A percentile compares a stretch with the other conserved stretches of the same genome.
Evolutionary conservation across 2,113 vertebrate genomes (phyloP).

Genomic region (Varanus komodoensis): DNA sequence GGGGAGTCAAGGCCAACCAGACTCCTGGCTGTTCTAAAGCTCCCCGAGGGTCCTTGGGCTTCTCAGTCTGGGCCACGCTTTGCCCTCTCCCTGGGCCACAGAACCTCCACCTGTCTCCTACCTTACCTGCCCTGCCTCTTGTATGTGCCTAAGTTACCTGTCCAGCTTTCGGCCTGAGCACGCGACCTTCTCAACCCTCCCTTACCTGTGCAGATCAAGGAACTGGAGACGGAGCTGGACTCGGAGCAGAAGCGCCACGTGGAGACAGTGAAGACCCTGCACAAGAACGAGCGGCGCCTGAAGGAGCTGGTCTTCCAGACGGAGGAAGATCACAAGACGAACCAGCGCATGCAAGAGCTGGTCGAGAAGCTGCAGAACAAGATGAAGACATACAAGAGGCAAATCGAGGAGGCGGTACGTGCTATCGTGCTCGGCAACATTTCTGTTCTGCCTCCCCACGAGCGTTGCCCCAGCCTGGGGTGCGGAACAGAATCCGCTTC

Average conservation of each 20-base stretch:
- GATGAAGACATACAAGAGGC: slow-evolving; percentile 76
- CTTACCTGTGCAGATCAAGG: slow-evolving; percentile 69
- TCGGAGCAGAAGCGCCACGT: slow-evolving; percentile 73
- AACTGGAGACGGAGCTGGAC: slow-evolving; percentile 75
- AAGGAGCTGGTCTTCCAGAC: slow-evolving; percentile 80
- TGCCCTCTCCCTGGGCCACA: no score
- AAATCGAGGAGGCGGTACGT: slow-evolving; percentile 73
- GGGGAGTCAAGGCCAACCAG: no score
- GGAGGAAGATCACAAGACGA: slow-evolving; percentile 79
- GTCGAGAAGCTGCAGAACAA: slow-evolving; percentile 80
- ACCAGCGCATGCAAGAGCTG: slow-evolving; percentile 77
- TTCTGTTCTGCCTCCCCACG: not conserved
- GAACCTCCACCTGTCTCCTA: not conserved
- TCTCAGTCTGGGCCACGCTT: no score
- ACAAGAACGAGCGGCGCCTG: slow-evolving; percentile 72
- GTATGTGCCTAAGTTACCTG: not conserved
- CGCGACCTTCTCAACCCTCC: not conserved
- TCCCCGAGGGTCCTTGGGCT: no score
- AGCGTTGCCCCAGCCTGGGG: not conserved
- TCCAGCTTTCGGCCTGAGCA: not conserved
- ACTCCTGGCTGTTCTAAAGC: no score
- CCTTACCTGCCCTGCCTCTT: not conserved
- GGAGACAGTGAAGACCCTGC: slow-evolving; percentile 75
- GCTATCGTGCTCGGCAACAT: not conserved
- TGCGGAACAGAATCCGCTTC: not conserved